Evolutionary conservation across 2,888 invertebrate species (phyloP), one percentile per base, ranked within the genome.

Genomic region (Celastrina argiolus): DNA sequence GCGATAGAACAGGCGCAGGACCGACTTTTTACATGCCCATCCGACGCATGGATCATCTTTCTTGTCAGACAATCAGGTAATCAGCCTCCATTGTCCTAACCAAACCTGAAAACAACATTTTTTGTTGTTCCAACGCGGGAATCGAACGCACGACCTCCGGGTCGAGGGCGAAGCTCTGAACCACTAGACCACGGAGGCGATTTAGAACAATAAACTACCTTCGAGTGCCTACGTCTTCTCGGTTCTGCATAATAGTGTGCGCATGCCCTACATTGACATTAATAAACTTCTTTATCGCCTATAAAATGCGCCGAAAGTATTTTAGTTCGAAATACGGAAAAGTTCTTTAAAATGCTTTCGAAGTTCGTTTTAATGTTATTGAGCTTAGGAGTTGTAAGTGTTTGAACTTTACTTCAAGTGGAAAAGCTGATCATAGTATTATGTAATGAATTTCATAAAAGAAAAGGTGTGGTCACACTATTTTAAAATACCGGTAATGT

Each of bases 351-450:
- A 51, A 51, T 51, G 51, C 51, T 51, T 51, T 51, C 51, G 22
- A 51, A 51, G 51, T 51, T 51, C 51, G 22, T 26, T 51, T 45
- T 45, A 45, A 45, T 45, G 22, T 51, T 51, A 51, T 51, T 51
- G 51, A 51, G 51, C 51, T 51, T 51, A 51, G 51, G 12, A 51
- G 51, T 51, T 51, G 51, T 51, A 51, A 51, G 51, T 51, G 51
- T 51, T 51, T 51, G 51, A 51, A 51, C 51, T 51, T 51, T 26
- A 51, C 22, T 51, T 51, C 51, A 26, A 51, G 51, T 51, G 51
- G 51, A 51, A 51, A 51, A 51, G 51, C 51, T 51, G 51, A 26
- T 51, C 51, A 51, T 51, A 26, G 14, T 14, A 51, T 51, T 51
- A 51, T 51, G 51, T 51, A 51, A 51, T 51, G 51, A 51, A 51